phyloP scores from a whole-genome alignment of 1,140 invertebrate species.

The Rhagoletis pomonella region DNA sequence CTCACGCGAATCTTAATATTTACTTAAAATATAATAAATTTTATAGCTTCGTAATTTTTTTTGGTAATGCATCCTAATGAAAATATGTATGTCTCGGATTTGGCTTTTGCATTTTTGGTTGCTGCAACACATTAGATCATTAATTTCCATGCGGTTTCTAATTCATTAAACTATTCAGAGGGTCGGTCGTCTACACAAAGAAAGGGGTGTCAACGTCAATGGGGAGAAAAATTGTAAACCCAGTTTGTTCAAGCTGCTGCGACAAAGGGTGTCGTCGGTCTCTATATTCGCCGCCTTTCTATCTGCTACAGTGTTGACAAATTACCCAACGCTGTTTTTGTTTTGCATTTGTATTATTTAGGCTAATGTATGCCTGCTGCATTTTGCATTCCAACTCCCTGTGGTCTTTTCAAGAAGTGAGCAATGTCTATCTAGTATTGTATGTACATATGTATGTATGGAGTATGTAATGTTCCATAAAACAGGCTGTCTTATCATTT shows the following conservation, averaged over 20 bases:
- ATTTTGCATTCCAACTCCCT: constrained; percentile 31
- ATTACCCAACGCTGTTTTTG: constrained; percentile 23
- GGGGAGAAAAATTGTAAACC: constrained; percentile 17
- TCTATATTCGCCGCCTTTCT: background rate
- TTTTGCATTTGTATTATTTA: constrained; percentile 33
- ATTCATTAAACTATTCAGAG: constrained; percentile 55
- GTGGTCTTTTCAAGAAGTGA: constrained; percentile 22
- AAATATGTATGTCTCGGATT: background rate
- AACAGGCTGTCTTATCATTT: background rate
- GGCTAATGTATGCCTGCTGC: background rate
- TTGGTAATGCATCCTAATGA: too few species aligned
- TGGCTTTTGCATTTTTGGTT: constrained; percentile 1
- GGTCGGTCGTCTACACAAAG: background rate
- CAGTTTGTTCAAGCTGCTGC: background rate
- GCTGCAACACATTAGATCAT: constrained; percentile 48
- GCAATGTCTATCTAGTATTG: background rate
- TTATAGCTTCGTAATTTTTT: too few species aligned
- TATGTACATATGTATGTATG: background rate
- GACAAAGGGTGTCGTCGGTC: background rate
- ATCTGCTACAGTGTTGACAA: constrained; percentile 42
- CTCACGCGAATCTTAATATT: too few species aligned
- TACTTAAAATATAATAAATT: too few species aligned
- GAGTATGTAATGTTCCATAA: background rate
- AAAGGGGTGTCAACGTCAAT: constrained; percentile 51
- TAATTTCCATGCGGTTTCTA: constrained; percentile 57